Evolutionary conservation across 2,797 vertebrate genomes (phyloP).

Genomic region (Chromobotia macracanthus): DNA sequence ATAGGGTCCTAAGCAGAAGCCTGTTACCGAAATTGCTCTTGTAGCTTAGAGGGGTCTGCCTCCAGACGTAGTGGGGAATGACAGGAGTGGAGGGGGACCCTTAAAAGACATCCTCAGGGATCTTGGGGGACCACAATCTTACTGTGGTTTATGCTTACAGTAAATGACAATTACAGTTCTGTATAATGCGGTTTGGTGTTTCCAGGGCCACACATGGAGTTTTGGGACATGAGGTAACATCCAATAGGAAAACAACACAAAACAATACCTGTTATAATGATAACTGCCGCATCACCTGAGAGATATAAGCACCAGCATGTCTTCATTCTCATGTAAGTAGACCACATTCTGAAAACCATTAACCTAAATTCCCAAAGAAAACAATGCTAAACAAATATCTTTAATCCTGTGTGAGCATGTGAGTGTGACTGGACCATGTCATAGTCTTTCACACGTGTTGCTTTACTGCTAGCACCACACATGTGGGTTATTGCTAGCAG

Average conservation of each 20-base stretch:
- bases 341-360: constrained; percentile 7
- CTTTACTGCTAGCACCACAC: constrained; percentile 5
- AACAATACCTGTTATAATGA: constrained; percentile 7
- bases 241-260: constrained; percentile 12
- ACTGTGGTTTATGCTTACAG: background rate
- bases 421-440: constrained; percentile 22
- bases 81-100: too few species aligned
- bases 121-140: background rate
- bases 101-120: too few species aligned
- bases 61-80: too few species aligned
- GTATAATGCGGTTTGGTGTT: background rate
- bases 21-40: too few species aligned
- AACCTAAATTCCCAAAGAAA: constrained; percentile 14
- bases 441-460: constrained; percentile 14
- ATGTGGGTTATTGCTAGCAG: constrained; percentile 20
- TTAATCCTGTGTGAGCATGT: constrained; percentile 2
- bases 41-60: too few species aligned
- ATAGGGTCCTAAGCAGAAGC: too few species aligned
- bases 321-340: background rate
- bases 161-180: too few species aligned
- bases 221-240: background rate
- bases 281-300: background rate
- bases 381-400: constrained; percentile 17
- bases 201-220: constrained; percentile 2
- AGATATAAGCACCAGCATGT: background rate